These are phyloP conservation scores for Octodon degus DNA, from an alignment of 2,113 vertebrate genomes.

Conservation along the genomic window DNA sequence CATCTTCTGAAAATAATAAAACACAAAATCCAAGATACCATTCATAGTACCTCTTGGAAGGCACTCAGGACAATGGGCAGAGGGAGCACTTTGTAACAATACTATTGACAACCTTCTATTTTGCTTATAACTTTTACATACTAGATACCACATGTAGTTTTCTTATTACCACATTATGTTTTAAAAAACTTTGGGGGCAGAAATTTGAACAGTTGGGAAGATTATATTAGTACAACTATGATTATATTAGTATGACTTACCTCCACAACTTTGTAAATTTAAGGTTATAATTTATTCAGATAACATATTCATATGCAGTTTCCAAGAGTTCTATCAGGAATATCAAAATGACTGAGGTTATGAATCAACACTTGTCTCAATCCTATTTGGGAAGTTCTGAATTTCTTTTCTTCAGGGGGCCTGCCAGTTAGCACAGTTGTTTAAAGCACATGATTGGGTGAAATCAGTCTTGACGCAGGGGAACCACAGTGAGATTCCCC, in stretches of 20 bases:
- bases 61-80: neutral
- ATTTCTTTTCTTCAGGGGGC: neutral
- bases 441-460: too few species aligned
- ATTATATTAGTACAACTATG: neutral
- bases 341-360: neutral
- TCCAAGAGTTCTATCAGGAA: neutral
- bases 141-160: neutral
- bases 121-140: neutral
- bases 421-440: too few species aligned
- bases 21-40: neutral
- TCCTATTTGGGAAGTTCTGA: neutral
- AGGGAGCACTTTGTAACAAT: neutral
- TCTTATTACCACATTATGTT: neutral
- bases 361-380: neutral
- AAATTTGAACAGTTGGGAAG: neutral
- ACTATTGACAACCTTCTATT: neutral
- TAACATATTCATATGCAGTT: neutral
- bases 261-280: neutral
- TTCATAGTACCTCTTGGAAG: neutral
- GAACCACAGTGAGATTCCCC: too few species aligned
- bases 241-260: neutral
- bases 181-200: neutral
- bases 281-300: neutral
- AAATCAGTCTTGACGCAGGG: too few species aligned
- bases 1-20: neutral